Percentiles rank a stretch among this genome's conserved stretches.
These are phyloP conservation scores for Philaenus spumarius DNA, from an alignment of 1,140 invertebrate species.

Conservation along the genomic window DNA sequence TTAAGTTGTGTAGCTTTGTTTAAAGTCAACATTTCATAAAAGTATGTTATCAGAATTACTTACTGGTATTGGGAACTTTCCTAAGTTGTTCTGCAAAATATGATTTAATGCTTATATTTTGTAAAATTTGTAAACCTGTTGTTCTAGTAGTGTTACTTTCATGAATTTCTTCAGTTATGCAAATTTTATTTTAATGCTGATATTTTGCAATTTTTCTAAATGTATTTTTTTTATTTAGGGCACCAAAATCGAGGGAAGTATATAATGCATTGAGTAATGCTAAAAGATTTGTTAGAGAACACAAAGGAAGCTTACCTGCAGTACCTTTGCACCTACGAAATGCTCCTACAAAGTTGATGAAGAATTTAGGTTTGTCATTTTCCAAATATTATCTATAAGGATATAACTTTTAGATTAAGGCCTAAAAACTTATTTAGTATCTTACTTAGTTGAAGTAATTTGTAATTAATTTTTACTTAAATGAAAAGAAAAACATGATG, in stretches of 20 bases:
- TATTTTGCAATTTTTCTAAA: too few relatives aligned
- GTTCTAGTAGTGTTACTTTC: too few relatives aligned
- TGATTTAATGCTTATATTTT: too few relatives aligned
- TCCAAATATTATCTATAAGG: background rate
- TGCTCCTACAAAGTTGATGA: conserved; percentile 73
- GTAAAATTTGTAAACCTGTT: too few relatives aligned
- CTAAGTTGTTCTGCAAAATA: too few relatives aligned
- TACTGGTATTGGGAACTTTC: too few relatives aligned
- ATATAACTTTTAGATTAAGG: background rate
- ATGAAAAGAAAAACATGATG: background rate
- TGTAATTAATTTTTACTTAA: background rate
- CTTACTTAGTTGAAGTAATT: background rate
- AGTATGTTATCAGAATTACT: too few relatives aligned
- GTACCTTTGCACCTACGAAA: conserved; percentile 72
- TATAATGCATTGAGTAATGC: conserved; percentile 58
- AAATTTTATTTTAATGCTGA: too few relatives aligned
- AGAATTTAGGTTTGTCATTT: conserved; percentile 52
- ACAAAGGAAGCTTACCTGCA: conserved; percentile 60
- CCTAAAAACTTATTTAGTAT: background rate
- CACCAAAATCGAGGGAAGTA: conserved; percentile 65
- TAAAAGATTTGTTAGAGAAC: conserved; percentile 49
- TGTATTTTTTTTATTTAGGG: too few relatives aligned
- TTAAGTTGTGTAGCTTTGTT: too few relatives aligned
- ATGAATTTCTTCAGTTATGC: too few relatives aligned
- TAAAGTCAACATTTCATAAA: too few relatives aligned